Conservation (phyloP, 2,888 invertebrate species). For the Halictus quadricinctus region DNA sequence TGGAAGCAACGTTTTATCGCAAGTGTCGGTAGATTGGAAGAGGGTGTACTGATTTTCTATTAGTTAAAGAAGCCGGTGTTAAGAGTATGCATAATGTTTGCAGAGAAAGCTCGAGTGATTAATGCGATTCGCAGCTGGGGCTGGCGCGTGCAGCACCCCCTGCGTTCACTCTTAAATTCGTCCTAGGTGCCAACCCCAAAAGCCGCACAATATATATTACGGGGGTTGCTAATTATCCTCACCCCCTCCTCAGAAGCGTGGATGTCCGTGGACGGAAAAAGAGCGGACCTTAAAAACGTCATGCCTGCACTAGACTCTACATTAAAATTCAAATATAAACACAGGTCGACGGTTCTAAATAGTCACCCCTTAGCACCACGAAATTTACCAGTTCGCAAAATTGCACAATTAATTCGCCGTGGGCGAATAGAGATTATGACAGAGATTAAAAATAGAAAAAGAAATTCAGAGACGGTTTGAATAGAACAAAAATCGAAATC, state of each 20-base stretch:
- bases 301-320: not conserved
- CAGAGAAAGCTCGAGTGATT: constrained; percentile 75
- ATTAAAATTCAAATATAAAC: not conserved
- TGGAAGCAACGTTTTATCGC: not conserved
- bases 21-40: not conserved
- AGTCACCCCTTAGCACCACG: not conserved
- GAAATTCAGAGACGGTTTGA: not conserved
- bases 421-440: too few relatives aligned
- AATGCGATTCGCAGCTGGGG: constrained; percentile 81
- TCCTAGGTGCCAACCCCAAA: constrained; percentile 75
- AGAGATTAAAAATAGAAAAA: not conserved
- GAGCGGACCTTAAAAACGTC: not conserved
- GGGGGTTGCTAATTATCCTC: constrained; percentile 77
- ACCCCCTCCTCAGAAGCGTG: constrained; percentile 19
- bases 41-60: constrained; percentile 36
- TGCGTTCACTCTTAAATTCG: constrained; percentile 67
- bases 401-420: not conserved
- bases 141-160: constrained; percentile 75
- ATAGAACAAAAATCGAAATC: not conserved
- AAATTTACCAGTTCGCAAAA: not conserved
- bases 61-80: constrained; percentile 35
- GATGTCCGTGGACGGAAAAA: not conserved
- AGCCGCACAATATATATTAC: constrained; percentile 72
- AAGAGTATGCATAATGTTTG: constrained; percentile 50
- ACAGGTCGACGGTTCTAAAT: not conserved